Conservation (phyloP, 2,888 invertebrate species). For the Xiphydria camelus region DNA sequence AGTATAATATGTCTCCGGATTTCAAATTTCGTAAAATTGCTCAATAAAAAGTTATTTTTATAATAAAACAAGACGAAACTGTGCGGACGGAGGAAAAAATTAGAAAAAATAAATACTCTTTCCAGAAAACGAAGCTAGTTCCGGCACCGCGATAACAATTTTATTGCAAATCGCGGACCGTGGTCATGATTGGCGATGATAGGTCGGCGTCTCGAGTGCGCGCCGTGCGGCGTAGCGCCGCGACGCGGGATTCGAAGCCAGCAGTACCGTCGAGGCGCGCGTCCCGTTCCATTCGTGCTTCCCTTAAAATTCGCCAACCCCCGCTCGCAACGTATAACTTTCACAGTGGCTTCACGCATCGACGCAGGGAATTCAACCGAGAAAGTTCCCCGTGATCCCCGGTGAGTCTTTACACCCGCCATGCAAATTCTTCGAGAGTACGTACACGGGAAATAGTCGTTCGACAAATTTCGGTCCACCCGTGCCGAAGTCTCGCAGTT, state of each 20-base stretch:
- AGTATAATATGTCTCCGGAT: too few relatives aligned
- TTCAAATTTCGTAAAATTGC: not conserved
- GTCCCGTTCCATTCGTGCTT: slow-evolving; percentile 33
- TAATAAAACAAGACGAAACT: too few relatives aligned
- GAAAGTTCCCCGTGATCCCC: too few relatives aligned
- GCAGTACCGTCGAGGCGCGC: slow-evolving; percentile 46
- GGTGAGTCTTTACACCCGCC: too few relatives aligned
- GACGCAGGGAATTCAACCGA: too few relatives aligned
- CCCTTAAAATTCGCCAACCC: slow-evolving; percentile 4
- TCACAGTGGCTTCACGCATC: not conserved
- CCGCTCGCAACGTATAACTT: not conserved
- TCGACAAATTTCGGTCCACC: too few relatives aligned
- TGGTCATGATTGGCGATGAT: slow-evolving; percentile 27
- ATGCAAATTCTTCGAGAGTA: too few relatives aligned
- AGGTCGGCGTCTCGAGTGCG: slow-evolving; percentile 44
- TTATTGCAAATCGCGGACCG: not conserved
- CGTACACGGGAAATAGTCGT: too few relatives aligned
- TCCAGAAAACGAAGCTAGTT: too few relatives aligned
- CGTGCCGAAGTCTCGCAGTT: too few relatives aligned
- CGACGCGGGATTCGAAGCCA: slow-evolving; percentile 21
- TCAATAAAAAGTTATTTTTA: too few relatives aligned
- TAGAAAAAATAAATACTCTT: too few relatives aligned
- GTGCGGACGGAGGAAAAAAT: not conserved
- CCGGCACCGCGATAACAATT: not conserved
- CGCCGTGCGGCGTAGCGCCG: slow-evolving; percentile 30